Percentiles rank a stretch among this genome's conserved stretches.
Evolutionary conservation across 2,888 invertebrate species (phyloP).

Genomic region (Glyphotaelius pellucidus): DNA sequence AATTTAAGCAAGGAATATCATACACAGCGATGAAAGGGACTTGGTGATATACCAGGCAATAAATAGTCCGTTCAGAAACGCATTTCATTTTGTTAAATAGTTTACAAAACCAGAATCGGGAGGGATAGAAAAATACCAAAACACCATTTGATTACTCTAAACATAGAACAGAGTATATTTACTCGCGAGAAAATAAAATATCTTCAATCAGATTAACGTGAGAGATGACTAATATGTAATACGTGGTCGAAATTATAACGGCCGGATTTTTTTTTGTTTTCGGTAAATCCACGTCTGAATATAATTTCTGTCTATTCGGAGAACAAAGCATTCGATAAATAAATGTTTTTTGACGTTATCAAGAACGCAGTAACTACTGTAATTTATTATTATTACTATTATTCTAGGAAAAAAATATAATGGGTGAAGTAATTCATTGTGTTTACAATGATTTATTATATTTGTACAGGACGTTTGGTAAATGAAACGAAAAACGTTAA

Average conservation of each 20-base stretch:
- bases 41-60: too few species aligned
- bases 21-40: too few species aligned
- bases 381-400: background rate
- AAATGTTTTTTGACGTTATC: slow-evolving; percentile 1
- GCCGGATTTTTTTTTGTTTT: background rate
- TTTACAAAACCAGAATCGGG: background rate
- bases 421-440: background rate
- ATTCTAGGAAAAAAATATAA: background rate
- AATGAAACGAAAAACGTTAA: background rate
- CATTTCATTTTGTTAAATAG: background rate
- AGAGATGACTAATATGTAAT: background rate
- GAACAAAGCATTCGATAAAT: background rate
- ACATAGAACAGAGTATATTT: background rate
- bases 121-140: background rate
- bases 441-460: background rate
- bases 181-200: background rate
- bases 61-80: background rate
- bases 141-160: background rate
- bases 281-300: background rate
- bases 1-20: too few species aligned
- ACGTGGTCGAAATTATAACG: background rate
- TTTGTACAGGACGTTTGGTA: background rate
- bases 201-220: background rate
- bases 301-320: background rate
- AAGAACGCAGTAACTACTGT: background rate